Base-by-base conservation (phyloP, 2,888 invertebrate genomes). In the Empis stercorea region DNA sequence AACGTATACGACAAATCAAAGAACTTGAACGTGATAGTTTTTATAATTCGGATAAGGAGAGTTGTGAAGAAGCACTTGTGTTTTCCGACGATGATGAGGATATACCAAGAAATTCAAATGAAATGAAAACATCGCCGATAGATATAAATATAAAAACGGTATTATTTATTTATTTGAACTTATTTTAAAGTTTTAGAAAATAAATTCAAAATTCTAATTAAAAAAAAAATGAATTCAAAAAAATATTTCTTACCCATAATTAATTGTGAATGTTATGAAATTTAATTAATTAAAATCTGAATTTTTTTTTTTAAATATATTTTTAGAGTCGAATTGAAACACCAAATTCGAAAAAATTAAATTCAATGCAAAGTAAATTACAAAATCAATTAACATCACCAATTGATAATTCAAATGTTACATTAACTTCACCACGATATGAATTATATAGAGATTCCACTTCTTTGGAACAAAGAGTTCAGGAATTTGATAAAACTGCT, bases 21-120 rank as follows among this genome's bases (percentile, higher is more conserved):
- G 23, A 51, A 34, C 64, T 68, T 48, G 72, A 73, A 49, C 72
- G 73, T 52, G 73, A 78, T 56, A 78, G 78, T 62, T 78, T 77
- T 62, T 75, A 76, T 61, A 74, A 73, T 47, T 73, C 74, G 49
- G 77, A 78, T 56, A 77, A 76, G 60, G 78, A 79, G 57, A 73
- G 73, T 44, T 65, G 58, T 45, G 77, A 78, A 36, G 78, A 78
- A 54, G 68, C 70, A 46, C 60, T 78, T 51, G 74, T 74, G 53
- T 79, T 79, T 64, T 79, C 78, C 47, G 78, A 76, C 47, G 78
- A 76, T 54, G 77, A 77, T 59, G 76, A 75, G 48, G 75, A 75
- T 55, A 71, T 73, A 56, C 65, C 66, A 54, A 62, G 65, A 51
- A 66, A 65, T 59, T 69, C 70, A 46, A 50, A 62, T 60, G 69